These are phyloP conservation scores for Hesperia comma DNA, from an alignment of 2,888 invertebrate genomes.

Conservation along the genomic window DNA sequence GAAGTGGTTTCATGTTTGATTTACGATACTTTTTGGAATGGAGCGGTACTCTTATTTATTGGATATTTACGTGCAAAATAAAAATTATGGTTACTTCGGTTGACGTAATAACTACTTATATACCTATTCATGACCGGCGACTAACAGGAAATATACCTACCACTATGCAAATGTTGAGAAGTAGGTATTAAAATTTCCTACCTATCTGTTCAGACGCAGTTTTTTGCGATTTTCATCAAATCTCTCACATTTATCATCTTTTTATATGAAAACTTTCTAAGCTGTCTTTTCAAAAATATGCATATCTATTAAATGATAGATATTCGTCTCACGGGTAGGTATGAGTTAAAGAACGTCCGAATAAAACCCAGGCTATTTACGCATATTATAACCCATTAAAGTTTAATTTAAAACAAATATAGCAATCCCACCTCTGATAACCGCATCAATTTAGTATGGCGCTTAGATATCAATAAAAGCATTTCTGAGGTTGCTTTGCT, in stretches of 20 bases:
- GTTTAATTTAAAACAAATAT: slow-evolving; percentile 15
- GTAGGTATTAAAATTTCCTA: background rate
- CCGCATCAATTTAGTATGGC: slow-evolving; percentile 63
- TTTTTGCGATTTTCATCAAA: too few species aligned
- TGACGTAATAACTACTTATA: background rate
- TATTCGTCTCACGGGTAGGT: too few species aligned
- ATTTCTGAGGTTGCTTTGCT: slow-evolving; percentile 69
- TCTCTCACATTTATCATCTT: too few species aligned
- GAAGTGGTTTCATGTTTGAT: too few species aligned
- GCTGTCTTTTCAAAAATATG: too few species aligned
- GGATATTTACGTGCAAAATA: background rate
- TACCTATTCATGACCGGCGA: background rate
- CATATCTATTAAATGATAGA: too few species aligned
- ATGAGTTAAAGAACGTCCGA: background rate
- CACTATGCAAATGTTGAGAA: background rate
- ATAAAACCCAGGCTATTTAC: background rate
- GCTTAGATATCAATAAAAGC: slow-evolving; percentile 77
- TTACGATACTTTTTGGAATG: too few species aligned
- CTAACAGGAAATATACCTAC: background rate
- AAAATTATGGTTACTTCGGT: background rate
- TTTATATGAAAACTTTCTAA: too few species aligned
- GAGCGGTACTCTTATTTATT: too few species aligned
- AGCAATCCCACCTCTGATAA: slow-evolving; percentile 50
- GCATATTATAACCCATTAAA: slow-evolving; percentile 19
- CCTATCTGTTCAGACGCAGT: background rate